Conservation (phyloP, 2,888 invertebrate species). For the Dasysyrphus tricinctus region DNA sequence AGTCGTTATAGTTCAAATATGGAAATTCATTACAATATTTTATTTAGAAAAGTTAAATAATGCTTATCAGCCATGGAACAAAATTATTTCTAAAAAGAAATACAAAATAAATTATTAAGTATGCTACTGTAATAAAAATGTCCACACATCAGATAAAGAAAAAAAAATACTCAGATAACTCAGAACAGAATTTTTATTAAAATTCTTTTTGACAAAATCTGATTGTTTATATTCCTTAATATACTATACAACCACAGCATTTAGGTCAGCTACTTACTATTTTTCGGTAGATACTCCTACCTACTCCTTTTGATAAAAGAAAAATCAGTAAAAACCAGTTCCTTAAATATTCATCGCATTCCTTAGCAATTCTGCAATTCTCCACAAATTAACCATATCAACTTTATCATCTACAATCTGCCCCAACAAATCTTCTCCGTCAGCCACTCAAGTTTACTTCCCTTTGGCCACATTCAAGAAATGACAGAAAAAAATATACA, state of each 20-base stretch:
- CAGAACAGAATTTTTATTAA: constrained; percentile 15
- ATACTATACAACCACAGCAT: constrained; percentile 21
- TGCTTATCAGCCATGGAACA: too few relatives aligned
- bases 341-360: constrained; percentile 42
- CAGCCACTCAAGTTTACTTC: constrained; percentile 57
- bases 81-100: background rate
- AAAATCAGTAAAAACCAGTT: background rate
- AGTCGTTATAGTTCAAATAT: too few relatives aligned
- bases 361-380: constrained; percentile 43
- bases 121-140: background rate
- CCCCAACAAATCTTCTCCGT: constrained; percentile 57
- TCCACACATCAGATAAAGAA: constrained; percentile 1
- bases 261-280: constrained; percentile 3
- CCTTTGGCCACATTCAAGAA: constrained; percentile 27
- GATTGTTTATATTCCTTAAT: background rate
- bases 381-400: constrained; percentile 74
- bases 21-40: too few relatives aligned
- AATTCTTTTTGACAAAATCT: constrained; percentile 30
- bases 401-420: constrained; percentile 70
- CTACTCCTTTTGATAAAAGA: background rate
- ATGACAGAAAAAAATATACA: constrained; percentile 4
- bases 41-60: too few relatives aligned
- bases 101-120: background rate
- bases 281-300: background rate
- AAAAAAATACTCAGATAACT: background rate